phyloP scores from a whole-genome alignment of 2,888 invertebrate species.

The Epinotia nisella region DNA sequence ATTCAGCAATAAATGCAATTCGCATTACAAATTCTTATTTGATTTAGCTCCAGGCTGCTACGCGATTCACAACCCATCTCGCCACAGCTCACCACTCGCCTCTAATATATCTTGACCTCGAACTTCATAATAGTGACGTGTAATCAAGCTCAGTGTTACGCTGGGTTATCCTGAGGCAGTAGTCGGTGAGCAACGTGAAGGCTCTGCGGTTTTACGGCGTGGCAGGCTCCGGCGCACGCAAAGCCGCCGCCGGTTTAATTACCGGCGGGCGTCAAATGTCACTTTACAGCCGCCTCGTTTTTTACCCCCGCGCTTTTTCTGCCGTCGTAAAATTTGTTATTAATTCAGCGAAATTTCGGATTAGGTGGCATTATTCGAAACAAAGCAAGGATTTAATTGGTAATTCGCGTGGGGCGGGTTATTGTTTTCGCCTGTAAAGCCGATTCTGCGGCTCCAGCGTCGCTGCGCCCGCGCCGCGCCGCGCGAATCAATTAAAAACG shows the following conservation, averaged over 20 bases:
- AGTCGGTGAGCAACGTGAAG: not conserved
- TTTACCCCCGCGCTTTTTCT: constrained; percentile 73
- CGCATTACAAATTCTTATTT: constrained; percentile 23
- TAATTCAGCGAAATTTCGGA: constrained; percentile 83
- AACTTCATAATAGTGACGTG: not conserved
- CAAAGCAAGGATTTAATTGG: constrained; percentile 82
- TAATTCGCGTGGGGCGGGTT: constrained; percentile 66
- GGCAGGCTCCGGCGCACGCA: constrained; percentile 22
- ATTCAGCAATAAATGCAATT: constrained; percentile 4
- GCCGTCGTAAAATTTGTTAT: constrained; percentile 79
- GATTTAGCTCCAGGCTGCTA: constrained; percentile 2
- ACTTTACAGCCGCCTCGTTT: constrained; percentile 70
- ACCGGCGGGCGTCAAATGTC: constrained; percentile 65
- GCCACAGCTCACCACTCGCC: not conserved
- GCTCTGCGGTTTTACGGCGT: constrained; percentile 16
- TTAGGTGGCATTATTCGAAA: constrained; percentile 82
- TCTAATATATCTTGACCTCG: not conserved
- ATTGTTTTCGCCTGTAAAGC: constrained; percentile 61
- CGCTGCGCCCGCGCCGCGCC: constrained; percentile 20
- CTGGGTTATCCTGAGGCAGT: not conserved
- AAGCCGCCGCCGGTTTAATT: constrained; percentile 38
- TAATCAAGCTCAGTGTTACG: not conserved
- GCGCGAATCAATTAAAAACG: constrained; percentile 52
- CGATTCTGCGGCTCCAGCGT: constrained; percentile 47
- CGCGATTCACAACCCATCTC: not conserved